Conservation (phyloP, 2,888 invertebrate genomes). For the Caradrina kadenii region DNA sequence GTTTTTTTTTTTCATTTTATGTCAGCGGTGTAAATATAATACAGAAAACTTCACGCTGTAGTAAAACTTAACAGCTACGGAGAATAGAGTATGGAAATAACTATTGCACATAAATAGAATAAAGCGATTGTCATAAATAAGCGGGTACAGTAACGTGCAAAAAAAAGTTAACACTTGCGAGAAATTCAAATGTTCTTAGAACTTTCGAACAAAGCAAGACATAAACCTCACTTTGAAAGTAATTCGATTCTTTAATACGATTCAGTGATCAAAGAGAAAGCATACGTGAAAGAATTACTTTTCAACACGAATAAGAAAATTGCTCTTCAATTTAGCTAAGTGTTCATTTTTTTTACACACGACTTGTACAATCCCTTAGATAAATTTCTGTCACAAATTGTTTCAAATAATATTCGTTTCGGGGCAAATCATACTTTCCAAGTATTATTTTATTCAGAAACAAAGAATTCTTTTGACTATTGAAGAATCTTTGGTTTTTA, state of each 20-base stretch:
- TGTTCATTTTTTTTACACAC: slow-evolving; percentile 20
- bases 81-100: background rate
- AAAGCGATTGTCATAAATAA: background rate
- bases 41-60: background rate
- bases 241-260: background rate
- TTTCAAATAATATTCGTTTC: slow-evolving; percentile 8
- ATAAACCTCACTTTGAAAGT: background rate
- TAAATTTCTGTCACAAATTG: slow-evolving; percentile 5
- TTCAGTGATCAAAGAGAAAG: background rate
- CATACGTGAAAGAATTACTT: background rate
- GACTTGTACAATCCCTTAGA: slow-evolving; percentile 4
- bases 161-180: background rate
- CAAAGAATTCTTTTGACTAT: slow-evolving; percentile 20
- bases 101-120: background rate
- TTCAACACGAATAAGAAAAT: slow-evolving; percentile 15
- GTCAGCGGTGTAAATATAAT: slow-evolving; percentile 1
- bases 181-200: background rate
- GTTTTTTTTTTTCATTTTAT: background rate
- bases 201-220: background rate
- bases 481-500: background rate
- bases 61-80: background rate
- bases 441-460: slow-evolving; percentile 24
- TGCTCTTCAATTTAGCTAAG: slow-evolving; percentile 26
- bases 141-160: background rate
- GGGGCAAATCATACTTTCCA: background rate